Evolutionary conservation across 1,140 invertebrate species (phyloP), one percentile per base, ranked within the genome.

Genomic region (Scaptomyza graminum): DNA sequence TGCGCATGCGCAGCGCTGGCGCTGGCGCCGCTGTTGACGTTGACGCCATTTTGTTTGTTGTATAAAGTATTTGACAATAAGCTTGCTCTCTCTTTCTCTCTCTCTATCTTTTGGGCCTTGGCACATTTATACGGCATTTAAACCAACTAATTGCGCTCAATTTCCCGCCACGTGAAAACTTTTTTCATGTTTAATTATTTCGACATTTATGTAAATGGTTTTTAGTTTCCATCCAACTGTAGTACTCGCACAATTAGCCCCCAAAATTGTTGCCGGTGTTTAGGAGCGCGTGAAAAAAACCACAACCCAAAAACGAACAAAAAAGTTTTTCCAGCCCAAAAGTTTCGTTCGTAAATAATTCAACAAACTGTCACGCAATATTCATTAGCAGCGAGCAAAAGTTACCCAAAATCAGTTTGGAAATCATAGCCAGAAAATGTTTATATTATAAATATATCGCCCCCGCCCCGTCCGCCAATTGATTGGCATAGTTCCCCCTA

Each of bases 281-380:
- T 89, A 88, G 84, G 79, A 79, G 79, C 83, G 79, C 76, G 76
- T 89, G 83, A 89, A 83, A 88, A 73, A 76, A 28, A 44, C 9
- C 6, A 28, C 31, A 34, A 8, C 37, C 22, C 37, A 78, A 66
- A 65, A 47, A 82, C n/a, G n/a, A n/a, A n/a, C n/a, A 77, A 77
- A 22, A 22, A 22, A 22, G 74, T 68, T 77, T 55, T 46, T 34
- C 54, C 41, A 41, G 8, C 12, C 4, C 11, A 41, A 41, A 41
- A 41, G 34, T 47, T 66, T 55, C 41, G 28, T 82, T 74, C 79
- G 82, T 87, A 88, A 87, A 87, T 87, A 79, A 88, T 88, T 88
- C 83, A 89, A 79, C 83, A 88, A 89, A 88, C 79, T 88, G 84
- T 88, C 83, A 88, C 84, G 83, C 83, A 88, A 88, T 88, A 83